Evolutionary conservation across 2,888 invertebrate species (phyloP).

Genomic region (Ophioninae sp.): DNA sequence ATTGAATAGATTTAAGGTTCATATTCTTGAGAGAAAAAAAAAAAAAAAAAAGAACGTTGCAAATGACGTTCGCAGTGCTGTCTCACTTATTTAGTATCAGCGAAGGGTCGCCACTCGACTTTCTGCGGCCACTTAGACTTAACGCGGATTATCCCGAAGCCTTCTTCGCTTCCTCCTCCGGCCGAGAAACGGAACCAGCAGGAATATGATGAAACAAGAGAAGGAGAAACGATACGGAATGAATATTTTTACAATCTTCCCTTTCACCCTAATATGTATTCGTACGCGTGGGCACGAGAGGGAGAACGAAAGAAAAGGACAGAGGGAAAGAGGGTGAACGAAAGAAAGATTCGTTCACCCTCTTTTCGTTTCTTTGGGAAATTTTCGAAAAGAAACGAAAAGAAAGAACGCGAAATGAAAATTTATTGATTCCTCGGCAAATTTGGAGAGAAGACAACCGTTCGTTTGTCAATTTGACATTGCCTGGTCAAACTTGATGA

Average conservation of each 20-base stretch:
- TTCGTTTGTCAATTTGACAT: too few species aligned
- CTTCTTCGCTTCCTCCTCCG: constrained; percentile 14
- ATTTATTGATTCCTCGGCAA: too few species aligned
- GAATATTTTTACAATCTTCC: constrained; percentile 20
- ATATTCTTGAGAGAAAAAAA: constrained; percentile 35
- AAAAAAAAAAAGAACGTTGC: too few species aligned
- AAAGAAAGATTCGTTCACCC: too few species aligned
- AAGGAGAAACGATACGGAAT: constrained; percentile 15
- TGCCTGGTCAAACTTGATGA: too few species aligned
- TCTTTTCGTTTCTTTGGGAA: too few species aligned
- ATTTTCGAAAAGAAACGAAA: too few species aligned
- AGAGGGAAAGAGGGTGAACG: background rate
- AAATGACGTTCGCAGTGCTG: constrained; percentile 40
- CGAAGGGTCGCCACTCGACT: constrained; percentile 38
- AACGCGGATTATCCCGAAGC: constrained; percentile 47
- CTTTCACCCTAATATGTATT: constrained; percentile 1
- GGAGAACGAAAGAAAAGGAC: constrained; percentile 5
- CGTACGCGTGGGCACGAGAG: background rate
- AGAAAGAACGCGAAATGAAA: too few species aligned
- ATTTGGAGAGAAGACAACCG: too few species aligned
- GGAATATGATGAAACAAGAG: constrained; percentile 4
- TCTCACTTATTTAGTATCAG: constrained; percentile 53
- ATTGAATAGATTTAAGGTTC: constrained; percentile 33
- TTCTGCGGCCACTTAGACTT: constrained; percentile 47
- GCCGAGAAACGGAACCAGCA: constrained; percentile 14